A percentile compares a stretch with the other conserved stretches of the same genome.
phyloP scores from a whole-genome alignment of 2,113 vertebrate genomes.

The Pimephales promelas region DNA sequence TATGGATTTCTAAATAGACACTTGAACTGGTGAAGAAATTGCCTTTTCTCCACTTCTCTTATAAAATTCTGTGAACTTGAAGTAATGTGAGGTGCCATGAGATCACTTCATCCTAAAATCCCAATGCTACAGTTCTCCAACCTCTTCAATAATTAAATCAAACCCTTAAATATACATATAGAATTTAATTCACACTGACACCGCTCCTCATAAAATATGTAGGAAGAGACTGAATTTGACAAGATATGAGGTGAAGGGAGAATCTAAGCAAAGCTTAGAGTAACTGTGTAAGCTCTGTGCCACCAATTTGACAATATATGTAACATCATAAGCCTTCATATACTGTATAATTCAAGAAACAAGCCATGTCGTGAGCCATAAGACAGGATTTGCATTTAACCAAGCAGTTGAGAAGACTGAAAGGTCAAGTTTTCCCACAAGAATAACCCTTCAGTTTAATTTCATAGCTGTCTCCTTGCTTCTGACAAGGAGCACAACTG shows the following conservation, averaged over 20 bases:
- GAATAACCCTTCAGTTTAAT: not conserved
- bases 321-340: not conserved
- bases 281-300: not conserved
- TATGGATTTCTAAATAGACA: not conserved
- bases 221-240: not conserved
- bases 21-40: not conserved
- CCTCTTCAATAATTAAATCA: conserved; percentile 44
- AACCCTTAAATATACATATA: conserved; percentile 34
- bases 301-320: not conserved
- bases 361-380: not conserved
- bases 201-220: conserved; percentile 58
- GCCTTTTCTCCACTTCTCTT: not conserved
- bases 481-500: not conserved
- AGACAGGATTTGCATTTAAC: not conserved
- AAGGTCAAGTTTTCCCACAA: conserved; percentile 19
- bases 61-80: conserved; percentile 25
- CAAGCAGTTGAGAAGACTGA: not conserved
- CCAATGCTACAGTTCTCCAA: not conserved
- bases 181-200: conserved; percentile 22
- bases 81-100: conserved; percentile 28
- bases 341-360: conserved; percentile 17
- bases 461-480: not conserved
- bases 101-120: conserved; percentile 32
- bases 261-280: not conserved
- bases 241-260: not conserved